Evolutionary conservation across 2,113 vertebrate species (phyloP).

Genomic region (Epinephelus lanceolatus): DNA sequence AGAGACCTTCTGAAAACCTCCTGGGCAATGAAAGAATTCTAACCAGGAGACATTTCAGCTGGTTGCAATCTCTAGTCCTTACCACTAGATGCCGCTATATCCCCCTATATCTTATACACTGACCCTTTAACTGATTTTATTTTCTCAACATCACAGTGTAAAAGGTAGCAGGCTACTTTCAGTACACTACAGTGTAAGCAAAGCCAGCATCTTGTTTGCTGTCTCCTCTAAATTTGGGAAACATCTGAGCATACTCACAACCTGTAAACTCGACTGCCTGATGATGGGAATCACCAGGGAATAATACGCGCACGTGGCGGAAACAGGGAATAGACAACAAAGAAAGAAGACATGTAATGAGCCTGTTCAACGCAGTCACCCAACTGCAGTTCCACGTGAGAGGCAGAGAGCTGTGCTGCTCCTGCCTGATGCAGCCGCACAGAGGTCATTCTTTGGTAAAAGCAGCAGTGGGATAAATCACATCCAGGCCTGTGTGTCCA

Average conservation of each 20-base stretch:
- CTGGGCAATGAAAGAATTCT: too few relatives aligned
- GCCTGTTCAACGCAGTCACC: conserved; percentile 12
- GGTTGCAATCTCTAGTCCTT: too few relatives aligned
- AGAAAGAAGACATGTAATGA: conserved; percentile 7
- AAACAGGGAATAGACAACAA: neutral
- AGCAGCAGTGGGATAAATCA: conserved; percentile 38
- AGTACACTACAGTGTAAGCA: neutral
- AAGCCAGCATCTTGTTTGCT: neutral
- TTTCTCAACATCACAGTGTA: too few relatives aligned
- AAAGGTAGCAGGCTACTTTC: too few relatives aligned
- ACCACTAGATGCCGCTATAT: too few relatives aligned
- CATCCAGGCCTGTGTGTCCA: conserved; percentile 31
- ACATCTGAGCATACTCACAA: neutral
- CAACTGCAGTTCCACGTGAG: conserved; percentile 38
- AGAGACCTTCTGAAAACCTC: too few relatives aligned
- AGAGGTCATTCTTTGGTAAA: conserved; percentile 31
- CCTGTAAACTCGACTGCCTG: neutral
- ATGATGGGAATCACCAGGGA: conserved; percentile 3
- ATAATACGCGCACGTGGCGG: neutral
- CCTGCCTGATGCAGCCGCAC: conserved; percentile 21
- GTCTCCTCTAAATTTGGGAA: neutral
- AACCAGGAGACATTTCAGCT: too few relatives aligned
- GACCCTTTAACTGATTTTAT: too few relatives aligned
- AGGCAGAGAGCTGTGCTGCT: conserved; percentile 20
- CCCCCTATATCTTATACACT: too few relatives aligned